Evolutionary conservation across 2,113 vertebrate species (phyloP).

Genomic region (Gallinago jamesoni): DNA sequence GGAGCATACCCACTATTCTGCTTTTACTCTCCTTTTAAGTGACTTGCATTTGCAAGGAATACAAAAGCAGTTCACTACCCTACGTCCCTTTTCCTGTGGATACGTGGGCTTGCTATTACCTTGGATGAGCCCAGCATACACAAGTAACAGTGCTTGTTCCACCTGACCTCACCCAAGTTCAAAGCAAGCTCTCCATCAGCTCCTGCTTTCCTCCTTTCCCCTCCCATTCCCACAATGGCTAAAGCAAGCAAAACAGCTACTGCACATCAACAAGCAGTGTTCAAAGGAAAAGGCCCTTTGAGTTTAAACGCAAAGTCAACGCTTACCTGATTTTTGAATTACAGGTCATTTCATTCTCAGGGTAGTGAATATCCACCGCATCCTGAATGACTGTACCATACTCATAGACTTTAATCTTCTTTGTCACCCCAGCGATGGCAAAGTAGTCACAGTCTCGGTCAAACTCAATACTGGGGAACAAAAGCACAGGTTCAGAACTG

Average conservation of each 20-base stretch:
- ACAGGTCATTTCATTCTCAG: slow-evolving; percentile 99
- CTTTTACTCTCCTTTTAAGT: not conserved
- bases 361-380: slow-evolving; percentile 98
- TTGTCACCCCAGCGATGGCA: slow-evolving; percentile 97
- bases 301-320: not conserved
- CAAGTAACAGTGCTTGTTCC: not conserved
- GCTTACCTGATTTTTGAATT: slow-evolving; percentile 99
- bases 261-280: not conserved
- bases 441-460: slow-evolving; percentile 99
- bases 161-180: not conserved
- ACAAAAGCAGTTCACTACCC: not conserved
- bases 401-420: slow-evolving; percentile 99
- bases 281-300: not conserved
- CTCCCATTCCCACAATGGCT: not conserved
- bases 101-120: accelerated
- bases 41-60: not conserved
- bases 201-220: not conserved
- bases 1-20: not conserved
- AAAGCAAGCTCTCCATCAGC: not conserved
- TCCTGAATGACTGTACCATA: slow-evolving; percentile 99
- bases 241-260: not conserved
- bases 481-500: not conserved
- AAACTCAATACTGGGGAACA: slow-evolving; percentile 90
- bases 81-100: not conserved
- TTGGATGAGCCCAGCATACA: not conserved